Percentiles rank a stretch among this genome's conserved stretches.
These are phyloP conservation scores for Lagodon rhomboides DNA, from an alignment of 2,797 vertebrate species.

Conservation along the genomic window DNA sequence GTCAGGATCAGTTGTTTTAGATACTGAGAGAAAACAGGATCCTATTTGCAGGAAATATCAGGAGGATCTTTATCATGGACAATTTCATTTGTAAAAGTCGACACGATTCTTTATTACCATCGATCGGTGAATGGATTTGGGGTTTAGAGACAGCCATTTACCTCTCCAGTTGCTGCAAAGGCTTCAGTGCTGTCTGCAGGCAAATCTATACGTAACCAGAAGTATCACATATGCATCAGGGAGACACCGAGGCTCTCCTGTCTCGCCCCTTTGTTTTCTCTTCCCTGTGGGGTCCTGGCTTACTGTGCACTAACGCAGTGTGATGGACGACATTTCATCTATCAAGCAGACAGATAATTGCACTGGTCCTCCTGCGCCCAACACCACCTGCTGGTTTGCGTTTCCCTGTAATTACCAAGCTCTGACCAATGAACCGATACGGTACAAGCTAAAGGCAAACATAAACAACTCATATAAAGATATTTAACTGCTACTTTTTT, in stretches of 20 bases:
- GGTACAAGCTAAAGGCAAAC: neutral
- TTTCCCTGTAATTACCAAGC: conserved; percentile 30
- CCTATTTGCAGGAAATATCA: neutral
- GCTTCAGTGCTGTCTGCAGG: conserved; percentile 32
- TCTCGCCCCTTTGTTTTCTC: conserved; percentile 8
- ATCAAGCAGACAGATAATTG: conserved; percentile 67
- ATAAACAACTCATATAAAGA: neutral
- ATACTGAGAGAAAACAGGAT: neutral
- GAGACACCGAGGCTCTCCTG: conserved; percentile 25
- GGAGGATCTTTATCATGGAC: conserved; percentile 21
- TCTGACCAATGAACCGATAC: neutral
- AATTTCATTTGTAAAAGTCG: conserved; percentile 28
- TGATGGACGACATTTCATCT: conserved; percentile 71
- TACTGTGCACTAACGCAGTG: conserved; percentile 43
- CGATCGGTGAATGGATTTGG: conserved; percentile 54
- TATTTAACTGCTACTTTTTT: conserved; percentile 1
- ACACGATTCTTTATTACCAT: conserved; percentile 44
- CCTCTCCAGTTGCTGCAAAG: conserved; percentile 28
- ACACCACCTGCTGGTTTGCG: conserved; percentile 42
- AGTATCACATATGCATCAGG: conserved; percentile 54
- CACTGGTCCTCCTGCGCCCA: conserved; percentile 22
- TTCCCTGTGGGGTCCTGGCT: conserved; percentile 36
- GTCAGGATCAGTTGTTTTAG: neutral
- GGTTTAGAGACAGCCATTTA: conserved; percentile 31
- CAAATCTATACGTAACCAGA: conserved; percentile 56